Conservation (phyloP, 2,113 vertebrate genomes). For the Dicaeum eximium region DNA sequence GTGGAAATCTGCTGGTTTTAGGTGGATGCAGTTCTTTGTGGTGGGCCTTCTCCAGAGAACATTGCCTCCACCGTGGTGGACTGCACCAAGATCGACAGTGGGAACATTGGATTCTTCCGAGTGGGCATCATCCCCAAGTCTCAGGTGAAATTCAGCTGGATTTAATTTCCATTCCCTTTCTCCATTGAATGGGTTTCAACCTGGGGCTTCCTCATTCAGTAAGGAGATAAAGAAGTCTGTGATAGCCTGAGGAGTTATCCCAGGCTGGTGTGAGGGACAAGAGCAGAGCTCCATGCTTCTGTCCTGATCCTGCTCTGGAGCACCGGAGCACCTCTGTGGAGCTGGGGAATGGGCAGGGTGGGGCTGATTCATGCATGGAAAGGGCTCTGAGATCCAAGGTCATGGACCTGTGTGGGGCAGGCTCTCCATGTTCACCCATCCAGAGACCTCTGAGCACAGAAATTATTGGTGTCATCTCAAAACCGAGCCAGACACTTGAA, state of each 20-base stretch:
- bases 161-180: neutral
- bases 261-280: neutral
- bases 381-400: neutral
- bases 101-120: slow-evolving; percentile 84
- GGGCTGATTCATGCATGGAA: rapidly evolving
- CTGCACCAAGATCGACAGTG: slow-evolving; percentile 85
- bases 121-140: slow-evolving; percentile 86
- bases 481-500: neutral
- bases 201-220: neutral
- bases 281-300: neutral
- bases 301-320: neutral
- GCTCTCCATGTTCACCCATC: neutral
- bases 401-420: rapidly evolving
- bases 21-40: slow-evolving; percentile 88
- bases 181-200: neutral
- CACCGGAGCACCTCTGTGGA: neutral
- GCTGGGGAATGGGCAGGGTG: neutral
- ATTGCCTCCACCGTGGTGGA: slow-evolving; percentile 90
- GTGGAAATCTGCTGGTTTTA: neutral
- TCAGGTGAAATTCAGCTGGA: slow-evolving; percentile 70
- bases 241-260: rapidly evolving
- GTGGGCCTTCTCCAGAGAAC: slow-evolving; percentile 87
- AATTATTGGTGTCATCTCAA: neutral
- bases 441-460: neutral
- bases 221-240: neutral